Evolutionary conservation across 2,113 vertebrate species (phyloP), one percentile per base, ranked within the genome.

Genomic region (Ondatra zibethicus): DNA sequence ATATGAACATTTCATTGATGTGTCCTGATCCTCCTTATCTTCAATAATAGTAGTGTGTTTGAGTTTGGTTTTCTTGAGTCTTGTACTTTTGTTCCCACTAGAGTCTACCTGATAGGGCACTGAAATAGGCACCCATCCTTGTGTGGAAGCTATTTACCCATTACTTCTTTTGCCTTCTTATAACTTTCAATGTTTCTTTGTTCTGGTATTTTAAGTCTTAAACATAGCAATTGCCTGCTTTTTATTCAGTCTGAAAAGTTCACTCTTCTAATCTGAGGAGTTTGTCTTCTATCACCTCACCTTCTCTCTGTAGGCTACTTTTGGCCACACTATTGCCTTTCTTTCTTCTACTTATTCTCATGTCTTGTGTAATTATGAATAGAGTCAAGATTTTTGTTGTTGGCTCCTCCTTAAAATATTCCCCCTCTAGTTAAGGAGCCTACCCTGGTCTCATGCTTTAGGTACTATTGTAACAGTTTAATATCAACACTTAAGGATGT

Each of bases 171-270:
- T 45, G 16, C 17, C 29, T 19, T 45, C 23, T 80, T 70, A 25
- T 47, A 52, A 88, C 76, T 73, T 68, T 80, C 13, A 75, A 6
- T 42, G 2, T 80, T 58, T 65, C 47, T 86, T 68, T 66, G 4
- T 70, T 78, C 33, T 93, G 75, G 3, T 63, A 21, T 76, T 88
- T 92, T 61, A 90, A 14, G 50, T 29, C 65, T 42, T 19, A 85
- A 31, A 92, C 14, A 88, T 10, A 25, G 12, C 7, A 68, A 89
- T 80, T 95, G 36, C 61, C 29, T 19, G 3, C 36, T 50, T 88
- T 89, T 80, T 92, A 70, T 42, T 82, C 52, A 77, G 8, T 77
- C n/a, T 95, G 36, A 89, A 89, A 91, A 84, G 45, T 45, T 14
- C 86, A 2, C 7, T 72, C 4, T 80, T 95, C 78, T 85, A 68